Conservation (phyloP, 30 jellyfish, hydroid and myxozoan species). For the Aurelia aurita complex sp. Pacific region DNA sequence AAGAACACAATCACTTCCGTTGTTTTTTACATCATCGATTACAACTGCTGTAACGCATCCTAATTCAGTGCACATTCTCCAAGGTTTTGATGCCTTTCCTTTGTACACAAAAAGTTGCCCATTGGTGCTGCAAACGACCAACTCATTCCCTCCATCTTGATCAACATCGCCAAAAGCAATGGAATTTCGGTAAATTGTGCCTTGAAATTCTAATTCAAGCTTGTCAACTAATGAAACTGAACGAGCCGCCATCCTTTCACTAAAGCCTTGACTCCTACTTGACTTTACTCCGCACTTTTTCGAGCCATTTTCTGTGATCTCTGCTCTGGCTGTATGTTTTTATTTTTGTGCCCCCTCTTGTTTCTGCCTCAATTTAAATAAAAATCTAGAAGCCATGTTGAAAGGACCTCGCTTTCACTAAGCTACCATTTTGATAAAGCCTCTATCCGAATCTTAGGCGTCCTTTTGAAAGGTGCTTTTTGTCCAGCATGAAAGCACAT, state of each 20-base stretch:
- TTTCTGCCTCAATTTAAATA: neutral
- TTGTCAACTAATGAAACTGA: constrained; percentile 87
- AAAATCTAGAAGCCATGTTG: neutral
- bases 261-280: neutral
- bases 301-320: too few relatives aligned
- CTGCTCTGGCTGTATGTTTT: neutral
- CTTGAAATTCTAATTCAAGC: constrained; percentile 79
- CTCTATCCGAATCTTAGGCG: neutral
- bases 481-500: too few relatives aligned
- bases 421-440: neutral
- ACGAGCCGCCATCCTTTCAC: constrained; percentile 40
- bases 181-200: constrained; percentile 82
- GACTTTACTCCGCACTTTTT: neutral
- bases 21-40: constrained; percentile 47
- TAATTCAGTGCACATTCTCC: constrained; percentile 64
- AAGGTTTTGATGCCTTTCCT: constrained; percentile 75
- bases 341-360: neutral
- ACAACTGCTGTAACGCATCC: constrained; percentile 64
- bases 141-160: constrained; percentile 85
- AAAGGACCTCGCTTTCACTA: neutral
- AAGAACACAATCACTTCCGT: constrained; percentile 7
- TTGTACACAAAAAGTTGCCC: constrained; percentile 83
- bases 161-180: constrained; percentile 91
- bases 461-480: too few relatives aligned
- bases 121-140: constrained; percentile 71